phyloP scores from a whole-genome alignment of 2,113 vertebrate genomes.

The Colistium nudipinnis region DNA sequence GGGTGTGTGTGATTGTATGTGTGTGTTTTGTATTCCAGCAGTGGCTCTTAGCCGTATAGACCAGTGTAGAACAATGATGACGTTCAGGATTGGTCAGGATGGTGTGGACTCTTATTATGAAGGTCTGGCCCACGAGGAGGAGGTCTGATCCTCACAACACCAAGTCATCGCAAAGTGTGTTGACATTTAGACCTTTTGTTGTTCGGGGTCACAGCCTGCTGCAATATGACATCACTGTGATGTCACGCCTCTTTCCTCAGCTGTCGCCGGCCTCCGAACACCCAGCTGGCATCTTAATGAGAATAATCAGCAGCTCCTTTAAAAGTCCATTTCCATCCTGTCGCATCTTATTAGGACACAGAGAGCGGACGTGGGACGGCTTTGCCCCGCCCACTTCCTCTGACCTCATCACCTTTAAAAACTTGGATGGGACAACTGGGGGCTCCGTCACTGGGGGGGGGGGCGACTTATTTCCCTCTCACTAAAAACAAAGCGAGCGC shows the following conservation, averaged over 20 bases:
- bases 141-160: too few relatives aligned
- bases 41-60: too few relatives aligned
- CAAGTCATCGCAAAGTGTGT: too few relatives aligned
- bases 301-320: background rate
- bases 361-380: background rate
- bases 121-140: background rate
- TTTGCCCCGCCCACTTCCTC: background rate
- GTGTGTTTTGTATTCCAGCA: slow-evolving; percentile 40
- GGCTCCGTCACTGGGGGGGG: background rate
- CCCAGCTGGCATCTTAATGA: slow-evolving; percentile 14
- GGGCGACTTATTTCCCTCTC: background rate
- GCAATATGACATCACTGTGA: background rate
- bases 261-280: background rate
- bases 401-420: background rate
- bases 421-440: too few relatives aligned
- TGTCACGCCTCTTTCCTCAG: background rate
- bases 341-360: slow-evolving; percentile 28
- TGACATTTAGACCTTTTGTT: too few relatives aligned
- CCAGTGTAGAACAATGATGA: too few relatives aligned
- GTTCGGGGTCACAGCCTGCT: background rate
- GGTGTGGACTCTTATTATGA: slow-evolving; percentile 15
- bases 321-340: slow-evolving; percentile 22
- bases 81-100: background rate
- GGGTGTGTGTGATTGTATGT: slow-evolving; percentile 1
- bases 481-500: background rate